Conservation (phyloP, 1,140 invertebrate species). For the Aphaenogaster ashmeadi region DNA sequence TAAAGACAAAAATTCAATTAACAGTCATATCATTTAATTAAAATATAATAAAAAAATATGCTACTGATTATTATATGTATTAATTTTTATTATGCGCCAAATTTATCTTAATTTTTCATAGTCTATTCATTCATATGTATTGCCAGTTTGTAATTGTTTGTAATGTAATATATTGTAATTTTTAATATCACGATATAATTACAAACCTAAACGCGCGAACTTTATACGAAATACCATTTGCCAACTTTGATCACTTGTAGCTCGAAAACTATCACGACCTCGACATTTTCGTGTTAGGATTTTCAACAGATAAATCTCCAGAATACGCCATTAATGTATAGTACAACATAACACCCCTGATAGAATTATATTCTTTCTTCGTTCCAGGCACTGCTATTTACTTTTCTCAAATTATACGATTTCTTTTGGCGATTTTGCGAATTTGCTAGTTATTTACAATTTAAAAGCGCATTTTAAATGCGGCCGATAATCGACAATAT, state of each 20-base stretch:
- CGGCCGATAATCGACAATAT: constrained; percentile 38
- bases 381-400: neutral
- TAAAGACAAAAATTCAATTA: neutral
- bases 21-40: neutral
- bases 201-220: neutral
- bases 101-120: neutral
- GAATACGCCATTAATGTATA: neutral
- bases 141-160: neutral
- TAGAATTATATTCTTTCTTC: constrained; percentile 4
- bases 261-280: neutral
- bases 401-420: neutral
- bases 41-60: neutral
- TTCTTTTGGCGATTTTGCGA: neutral
- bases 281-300: neutral
- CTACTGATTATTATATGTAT: neutral
- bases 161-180: neutral
- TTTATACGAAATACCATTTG: neutral
- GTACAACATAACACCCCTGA: neutral
- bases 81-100: neutral
- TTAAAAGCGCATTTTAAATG: constrained; percentile 2
- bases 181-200: neutral
- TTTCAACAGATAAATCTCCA: neutral
- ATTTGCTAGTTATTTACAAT: neutral
- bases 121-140: neutral
- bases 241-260: neutral